Evolutionary conservation across 2,888 invertebrate species (phyloP).

Genomic region (Drosophila mettleri): DNA sequence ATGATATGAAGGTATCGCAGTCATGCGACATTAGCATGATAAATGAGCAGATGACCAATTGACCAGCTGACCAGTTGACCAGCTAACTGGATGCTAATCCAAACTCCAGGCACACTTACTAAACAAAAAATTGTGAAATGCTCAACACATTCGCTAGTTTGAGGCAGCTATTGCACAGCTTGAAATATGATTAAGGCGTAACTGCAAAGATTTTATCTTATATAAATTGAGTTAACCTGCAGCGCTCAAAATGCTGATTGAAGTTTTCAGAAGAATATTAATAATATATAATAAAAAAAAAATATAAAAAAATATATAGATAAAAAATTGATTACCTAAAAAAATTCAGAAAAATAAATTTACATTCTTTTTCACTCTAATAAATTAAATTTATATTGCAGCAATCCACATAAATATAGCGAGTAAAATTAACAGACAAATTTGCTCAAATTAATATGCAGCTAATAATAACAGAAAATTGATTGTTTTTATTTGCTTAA

Average conservation of each 20-base stretch:
- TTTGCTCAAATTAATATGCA: too few species aligned
- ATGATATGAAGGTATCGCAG: constrained; percentile 48
- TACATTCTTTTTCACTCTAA: too few species aligned
- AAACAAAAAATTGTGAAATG: constrained; percentile 56
- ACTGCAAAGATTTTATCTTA: not conserved
- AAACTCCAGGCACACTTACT: constrained; percentile 9
- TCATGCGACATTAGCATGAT: constrained; percentile 70
- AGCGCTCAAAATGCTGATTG: not conserved
- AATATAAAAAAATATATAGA: too few species aligned
- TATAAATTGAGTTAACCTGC: not conserved
- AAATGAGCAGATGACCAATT: constrained; percentile 56
- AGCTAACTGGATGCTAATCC: constrained; percentile 46
- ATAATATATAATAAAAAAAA: too few species aligned
- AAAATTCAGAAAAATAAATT: too few species aligned
- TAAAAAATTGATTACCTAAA: too few species aligned
- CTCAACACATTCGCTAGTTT: constrained; percentile 31
- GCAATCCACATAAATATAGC: too few species aligned
- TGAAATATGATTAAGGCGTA: constrained; percentile 23
- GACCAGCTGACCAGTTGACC: constrained; percentile 32
- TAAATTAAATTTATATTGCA: too few species aligned
- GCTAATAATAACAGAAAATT: too few species aligned
- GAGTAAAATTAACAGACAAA: too few species aligned
- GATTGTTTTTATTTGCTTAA: too few species aligned
- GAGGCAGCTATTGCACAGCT: constrained; percentile 9
- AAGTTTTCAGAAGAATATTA: not conserved